phyloP scores from a whole-genome alignment of 2,888 invertebrate species.

The Tipula helvola region DNA sequence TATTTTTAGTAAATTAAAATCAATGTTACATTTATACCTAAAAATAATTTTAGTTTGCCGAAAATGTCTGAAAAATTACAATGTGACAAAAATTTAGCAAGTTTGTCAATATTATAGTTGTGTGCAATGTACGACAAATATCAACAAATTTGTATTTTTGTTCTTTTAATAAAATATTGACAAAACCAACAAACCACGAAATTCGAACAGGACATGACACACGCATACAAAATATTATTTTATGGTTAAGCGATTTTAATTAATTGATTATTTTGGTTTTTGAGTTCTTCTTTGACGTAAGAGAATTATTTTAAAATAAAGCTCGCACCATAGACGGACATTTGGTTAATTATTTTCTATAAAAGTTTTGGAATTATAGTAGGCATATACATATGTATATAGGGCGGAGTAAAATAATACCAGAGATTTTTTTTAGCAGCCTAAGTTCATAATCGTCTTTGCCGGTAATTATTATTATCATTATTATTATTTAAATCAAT shows the following conservation, averaged over 20 bases:
- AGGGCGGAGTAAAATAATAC: no score
- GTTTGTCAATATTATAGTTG: background rate
- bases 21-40: background rate
- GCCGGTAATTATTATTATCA: no score
- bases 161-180: background rate
- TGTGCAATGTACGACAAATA: background rate
- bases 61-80: background rate
- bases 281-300: no score
- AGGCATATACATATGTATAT: no score
- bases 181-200: no score
- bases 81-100: background rate
- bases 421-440: no score
- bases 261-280: background rate
- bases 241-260: background rate
- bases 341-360: no score
- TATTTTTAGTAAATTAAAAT: background rate
- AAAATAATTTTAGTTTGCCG: background rate
- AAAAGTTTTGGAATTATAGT: no score
- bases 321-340: no score
- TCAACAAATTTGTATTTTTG: background rate
- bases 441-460: no score
- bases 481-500: no score
- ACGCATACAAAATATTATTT: background rate
- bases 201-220: background rate
- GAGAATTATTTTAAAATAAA: no score